Evolutionary conservation across 2,113 vertebrate genomes (phyloP), one percentile per base, ranked within the genome.

Genomic region (Misgurnus anguillicaudatus): DNA sequence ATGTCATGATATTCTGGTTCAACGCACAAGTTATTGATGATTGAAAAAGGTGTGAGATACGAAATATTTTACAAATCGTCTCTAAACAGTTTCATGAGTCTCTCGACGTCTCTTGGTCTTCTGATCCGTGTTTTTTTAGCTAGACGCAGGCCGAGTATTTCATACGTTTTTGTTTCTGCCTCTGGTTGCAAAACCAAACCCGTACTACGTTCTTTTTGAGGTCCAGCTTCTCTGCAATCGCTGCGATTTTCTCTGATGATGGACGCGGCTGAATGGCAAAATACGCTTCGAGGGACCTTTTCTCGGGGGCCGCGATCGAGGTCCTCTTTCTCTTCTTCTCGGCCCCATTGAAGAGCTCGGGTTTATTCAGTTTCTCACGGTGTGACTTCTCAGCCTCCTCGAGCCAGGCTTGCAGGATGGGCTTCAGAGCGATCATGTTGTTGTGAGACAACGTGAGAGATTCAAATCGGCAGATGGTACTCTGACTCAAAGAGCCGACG

Each of bases 131-230:
- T 39, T 62, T 51, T 42, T 45, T 74, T 60, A 83, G 83, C 91
- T 92, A 98, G 90, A 98, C 95, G 89, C 97, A 96, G 65, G 97
- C 97, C 2, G 97, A 98, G 86, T 98, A 99, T 88, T 99, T 99
- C 97, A 99, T 99, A 85, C 97, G 94, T 92, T 99, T 99, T 92
- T 98, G 97, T 93, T 99, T 99, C 94, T 99, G 97, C 82, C 97
- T 93, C 91, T 99, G 97, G 92, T 99, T 98, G 90, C 97, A 99
- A 90, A 99, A 99, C 97, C 97, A 99, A 80, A 99, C 97, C 8
- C 97, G 95, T 72, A 99, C 97, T 90, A 99, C 97, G 88, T 98
- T 99, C 91, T 98, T 99, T 92, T 99, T 98, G 74, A 99, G 96
- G 92, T 98, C 97, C 89, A 99, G 93, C 88, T 98, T 99, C 85